Conservation (phyloP, 2,797 vertebrate genomes). For the Acipenser transmontanus region DNA sequence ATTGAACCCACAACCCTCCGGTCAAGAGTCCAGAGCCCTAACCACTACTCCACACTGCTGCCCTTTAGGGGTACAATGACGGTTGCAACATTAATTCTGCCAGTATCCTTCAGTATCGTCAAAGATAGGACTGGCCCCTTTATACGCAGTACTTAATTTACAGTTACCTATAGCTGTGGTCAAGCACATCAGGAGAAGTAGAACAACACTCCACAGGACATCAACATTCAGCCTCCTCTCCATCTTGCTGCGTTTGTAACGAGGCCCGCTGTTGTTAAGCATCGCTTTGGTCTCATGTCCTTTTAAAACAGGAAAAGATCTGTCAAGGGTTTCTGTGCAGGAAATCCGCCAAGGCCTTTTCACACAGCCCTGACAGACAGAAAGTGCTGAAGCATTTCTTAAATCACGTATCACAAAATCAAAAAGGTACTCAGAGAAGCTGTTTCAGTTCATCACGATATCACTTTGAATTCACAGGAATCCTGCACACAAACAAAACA, state of each 20-base stretch:
- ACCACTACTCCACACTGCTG: no score
- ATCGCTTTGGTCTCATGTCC: conserved; percentile 96
- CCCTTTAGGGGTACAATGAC: no score
- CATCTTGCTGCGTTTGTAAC: conserved; percentile 84
- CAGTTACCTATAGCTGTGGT: conserved; percentile 68
- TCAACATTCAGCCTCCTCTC: conserved; percentile 80
- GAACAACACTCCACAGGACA: conserved; percentile 82
- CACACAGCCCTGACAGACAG: not conserved
- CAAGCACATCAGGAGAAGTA: conserved; percentile 83
- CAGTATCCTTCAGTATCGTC: no score
- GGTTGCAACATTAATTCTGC: no score
- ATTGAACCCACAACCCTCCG: no score
- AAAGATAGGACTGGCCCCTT: not conserved
- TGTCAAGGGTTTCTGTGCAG: not conserved
- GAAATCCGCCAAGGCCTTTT: not conserved
- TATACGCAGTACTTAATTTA: not conserved
- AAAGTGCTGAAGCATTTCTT: not conserved
- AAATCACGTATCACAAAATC: not conserved
- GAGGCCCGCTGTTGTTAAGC: conserved; percentile 85
- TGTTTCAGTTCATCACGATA: no score
- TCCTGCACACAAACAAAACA: not conserved
- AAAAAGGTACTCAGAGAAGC: not conserved
- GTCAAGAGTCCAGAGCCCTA: no score
- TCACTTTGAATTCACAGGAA: not conserved
- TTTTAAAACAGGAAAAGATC: conserved; percentile 31